phyloP scores from a whole-genome alignment of 2,888 invertebrate species.

The Acanthacorydalis orientalis region DNA sequence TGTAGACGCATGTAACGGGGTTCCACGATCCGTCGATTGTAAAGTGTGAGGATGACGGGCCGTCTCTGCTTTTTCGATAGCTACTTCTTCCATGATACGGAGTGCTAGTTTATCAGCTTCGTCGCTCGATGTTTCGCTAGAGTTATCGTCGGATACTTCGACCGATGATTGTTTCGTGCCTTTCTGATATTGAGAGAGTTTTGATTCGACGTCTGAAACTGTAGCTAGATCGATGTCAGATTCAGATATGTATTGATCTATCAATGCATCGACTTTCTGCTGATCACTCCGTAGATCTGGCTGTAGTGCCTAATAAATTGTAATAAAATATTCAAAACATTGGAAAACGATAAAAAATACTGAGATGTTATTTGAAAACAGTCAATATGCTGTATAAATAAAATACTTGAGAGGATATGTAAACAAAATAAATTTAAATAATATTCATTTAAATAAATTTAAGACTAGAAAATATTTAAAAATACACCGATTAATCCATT shows the following conservation, averaged over 20 bases:
- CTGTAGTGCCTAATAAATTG: constrained; percentile 22
- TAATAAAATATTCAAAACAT: too few species aligned
- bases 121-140: constrained; percentile 16
- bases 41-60: constrained; percentile 6
- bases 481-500: too few species aligned
- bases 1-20: constrained; percentile 12
- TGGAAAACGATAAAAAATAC: too few species aligned
- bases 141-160: too few species aligned
- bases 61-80: constrained; percentile 25
- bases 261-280: constrained; percentile 53
- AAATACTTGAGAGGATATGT: too few species aligned
- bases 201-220: constrained; percentile 26
- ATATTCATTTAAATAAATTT: too few species aligned
- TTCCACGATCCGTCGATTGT: constrained; percentile 7
- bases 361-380: too few species aligned
- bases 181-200: too few species aligned
- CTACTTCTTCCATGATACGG: constrained; percentile 30
- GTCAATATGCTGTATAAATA: too few species aligned
- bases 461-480: too few species aligned
- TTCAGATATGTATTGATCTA: constrained; percentile 32
- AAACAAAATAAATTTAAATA: too few species aligned
- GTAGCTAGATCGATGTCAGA: constrained; percentile 27
- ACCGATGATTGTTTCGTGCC: too few species aligned
- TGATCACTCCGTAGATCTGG: constrained; percentile 47
- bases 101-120: constrained; percentile 17